A percentile compares a stretch with the other conserved stretches of the same genome.
These are phyloP conservation scores for Seira sanloemensis DNA, from an alignment of 2,888 invertebrate species.

Conservation along the genomic window DNA sequence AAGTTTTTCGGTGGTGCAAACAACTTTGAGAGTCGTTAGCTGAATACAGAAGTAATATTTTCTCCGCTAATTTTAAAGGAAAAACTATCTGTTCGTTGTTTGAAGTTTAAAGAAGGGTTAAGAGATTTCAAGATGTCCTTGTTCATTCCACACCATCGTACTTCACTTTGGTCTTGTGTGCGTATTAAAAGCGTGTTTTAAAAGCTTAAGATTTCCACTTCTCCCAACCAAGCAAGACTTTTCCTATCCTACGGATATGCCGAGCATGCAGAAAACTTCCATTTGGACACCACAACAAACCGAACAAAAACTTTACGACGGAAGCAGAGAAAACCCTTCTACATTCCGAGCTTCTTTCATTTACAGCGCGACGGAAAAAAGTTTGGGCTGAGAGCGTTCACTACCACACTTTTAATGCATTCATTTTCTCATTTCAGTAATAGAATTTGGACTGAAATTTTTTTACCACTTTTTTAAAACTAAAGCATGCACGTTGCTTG, in stretches of 20 bases:
- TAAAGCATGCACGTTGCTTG: not conserved
- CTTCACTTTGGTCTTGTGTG: not conserved
- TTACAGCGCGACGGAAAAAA: not conserved
- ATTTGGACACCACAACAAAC: constrained; percentile 33
- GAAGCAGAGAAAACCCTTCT: constrained; percentile 10
- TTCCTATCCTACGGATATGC: constrained; percentile 54
- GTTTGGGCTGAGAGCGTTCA: not conserved
- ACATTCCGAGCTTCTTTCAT: not conserved
- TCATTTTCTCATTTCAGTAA: constrained; percentile 49
- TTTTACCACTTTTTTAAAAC: not conserved
- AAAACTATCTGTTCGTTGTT: constrained; percentile 46
- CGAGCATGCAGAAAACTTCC: constrained; percentile 47
- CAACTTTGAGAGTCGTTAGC: not conserved
- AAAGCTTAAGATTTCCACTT: constrained; percentile 37
- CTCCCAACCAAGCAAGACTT: constrained; percentile 12
- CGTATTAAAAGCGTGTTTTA: constrained; percentile 16
- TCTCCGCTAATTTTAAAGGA: not conserved
- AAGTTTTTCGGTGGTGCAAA: not conserved
- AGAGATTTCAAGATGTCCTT: constrained; percentile 43
- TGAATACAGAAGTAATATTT: constrained; percentile 3
- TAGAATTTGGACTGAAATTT: constrained; percentile 18
- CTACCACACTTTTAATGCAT: constrained; percentile 10
- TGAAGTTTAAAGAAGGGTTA: constrained; percentile 36
- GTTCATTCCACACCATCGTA: constrained; percentile 22
- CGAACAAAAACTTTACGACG: not conserved